Conservation (phyloP, 1,140 invertebrate genomes). For the Aphaenogaster floridana region DNA sequence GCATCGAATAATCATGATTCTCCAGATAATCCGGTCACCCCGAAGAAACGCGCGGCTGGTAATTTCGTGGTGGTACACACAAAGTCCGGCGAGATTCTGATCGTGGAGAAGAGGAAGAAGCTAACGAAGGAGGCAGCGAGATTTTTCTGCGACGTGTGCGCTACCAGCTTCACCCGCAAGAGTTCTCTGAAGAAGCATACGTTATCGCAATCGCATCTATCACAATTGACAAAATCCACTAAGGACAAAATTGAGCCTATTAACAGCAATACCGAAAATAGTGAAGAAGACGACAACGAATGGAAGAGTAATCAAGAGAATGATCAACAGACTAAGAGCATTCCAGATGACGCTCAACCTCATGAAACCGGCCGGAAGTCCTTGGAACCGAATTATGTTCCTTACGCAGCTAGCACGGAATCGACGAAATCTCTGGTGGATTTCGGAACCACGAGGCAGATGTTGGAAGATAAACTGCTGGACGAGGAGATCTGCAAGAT, state of each 20-base stretch:
- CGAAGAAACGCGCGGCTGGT: constrained; percentile 80
- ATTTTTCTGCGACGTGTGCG: constrained; percentile 84
- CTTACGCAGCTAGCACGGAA: neutral
- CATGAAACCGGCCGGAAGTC: neutral
- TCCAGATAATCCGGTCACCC: constrained; percentile 29
- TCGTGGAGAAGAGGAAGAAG: constrained; percentile 85
- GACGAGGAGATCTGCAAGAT: constrained; percentile 86
- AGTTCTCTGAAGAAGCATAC: constrained; percentile 85
- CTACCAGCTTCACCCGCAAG: constrained; percentile 85
- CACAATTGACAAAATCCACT: constrained; percentile 76
- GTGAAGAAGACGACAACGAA: constrained; percentile 9
- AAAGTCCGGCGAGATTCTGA: constrained; percentile 84
- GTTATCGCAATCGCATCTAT: constrained; percentile 83
- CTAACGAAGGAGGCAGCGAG: constrained; percentile 84
- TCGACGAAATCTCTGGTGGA: constrained; percentile 37
- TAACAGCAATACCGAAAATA: constrained; percentile 2
- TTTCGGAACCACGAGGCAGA: constrained; percentile 33
- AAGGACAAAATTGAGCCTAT: constrained; percentile 56
- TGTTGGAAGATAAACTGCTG: constrained; percentile 83
- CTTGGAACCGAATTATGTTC: neutral
- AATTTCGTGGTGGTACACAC: constrained; percentile 84
- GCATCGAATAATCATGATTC: constrained; percentile 24
- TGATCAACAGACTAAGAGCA: neutral
- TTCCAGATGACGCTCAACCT: neutral
- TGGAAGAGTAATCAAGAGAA: constrained; percentile 41